Conservation (phyloP, 2,888 invertebrate genomes). For the Hipparchia semele region DNA sequence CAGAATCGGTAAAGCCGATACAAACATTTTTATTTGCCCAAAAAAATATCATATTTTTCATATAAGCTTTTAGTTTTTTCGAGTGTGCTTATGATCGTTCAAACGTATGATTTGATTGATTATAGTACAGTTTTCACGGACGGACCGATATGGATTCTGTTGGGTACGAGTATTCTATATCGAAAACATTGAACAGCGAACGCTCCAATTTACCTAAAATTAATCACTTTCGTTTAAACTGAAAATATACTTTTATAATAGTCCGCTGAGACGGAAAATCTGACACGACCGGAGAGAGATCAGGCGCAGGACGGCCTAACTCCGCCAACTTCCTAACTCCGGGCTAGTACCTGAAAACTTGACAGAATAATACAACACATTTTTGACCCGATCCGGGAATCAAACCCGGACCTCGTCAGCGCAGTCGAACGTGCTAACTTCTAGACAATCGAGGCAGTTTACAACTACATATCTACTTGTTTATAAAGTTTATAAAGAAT, state of each 20-base stretch:
- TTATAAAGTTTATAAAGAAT: neutral
- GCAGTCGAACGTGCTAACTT: too few species aligned
- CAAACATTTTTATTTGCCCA: neutral
- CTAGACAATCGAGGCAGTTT: too few species aligned
- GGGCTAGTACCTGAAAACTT: too few species aligned
- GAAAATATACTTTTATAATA: neutral
- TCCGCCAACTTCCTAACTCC: too few species aligned
- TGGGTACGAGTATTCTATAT: neutral
- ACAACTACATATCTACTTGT: neutral
- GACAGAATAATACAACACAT: too few species aligned
- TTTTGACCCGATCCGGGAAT: too few species aligned
- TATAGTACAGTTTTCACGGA: constrained; percentile 14
- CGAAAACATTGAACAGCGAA: constrained; percentile 10
- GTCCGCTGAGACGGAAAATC: too few species aligned
- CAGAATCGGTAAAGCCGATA: constrained; percentile 1
- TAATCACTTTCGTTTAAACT: neutral
- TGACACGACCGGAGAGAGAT: too few species aligned
- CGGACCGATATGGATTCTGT: neutral
- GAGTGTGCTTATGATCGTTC: constrained; percentile 21
- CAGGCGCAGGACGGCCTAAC: too few species aligned
- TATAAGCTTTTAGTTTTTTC: constrained; percentile 3
- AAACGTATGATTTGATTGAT: constrained; percentile 21
- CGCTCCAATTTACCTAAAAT: neutral
- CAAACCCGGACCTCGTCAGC: too few species aligned
- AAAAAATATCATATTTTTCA: constrained; percentile 15